Evolutionary conservation across 1,140 invertebrate species (phyloP).

Genomic region (Drosophila chauvacae): DNA sequence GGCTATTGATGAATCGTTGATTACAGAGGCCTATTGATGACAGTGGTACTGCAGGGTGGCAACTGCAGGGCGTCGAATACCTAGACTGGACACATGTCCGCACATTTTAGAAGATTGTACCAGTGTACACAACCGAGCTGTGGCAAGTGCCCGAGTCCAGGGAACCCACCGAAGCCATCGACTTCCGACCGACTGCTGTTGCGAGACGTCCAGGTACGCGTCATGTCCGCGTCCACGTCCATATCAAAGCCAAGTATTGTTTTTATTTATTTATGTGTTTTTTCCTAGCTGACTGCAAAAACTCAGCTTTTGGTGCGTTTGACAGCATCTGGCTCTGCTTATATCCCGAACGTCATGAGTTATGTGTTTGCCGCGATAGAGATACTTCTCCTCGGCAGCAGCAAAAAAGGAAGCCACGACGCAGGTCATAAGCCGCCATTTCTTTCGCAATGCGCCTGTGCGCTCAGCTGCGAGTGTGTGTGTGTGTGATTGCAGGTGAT

Average conservation of each 20-base stretch:
- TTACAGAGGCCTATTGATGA: too few relatives aligned
- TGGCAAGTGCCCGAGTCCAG: neutral
- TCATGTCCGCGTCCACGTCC: neutral
- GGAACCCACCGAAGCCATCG: constrained; percentile 1
- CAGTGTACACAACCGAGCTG: constrained; percentile 4
- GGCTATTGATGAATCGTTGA: too few relatives aligned
- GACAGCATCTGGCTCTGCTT: constrained; percentile 56
- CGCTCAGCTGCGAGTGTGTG: constrained; percentile 41
- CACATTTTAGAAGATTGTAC: constrained; percentile 23
- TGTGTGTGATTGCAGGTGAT: constrained; percentile 18
- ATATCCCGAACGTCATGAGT: constrained; percentile 72
- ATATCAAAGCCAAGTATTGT: constrained; percentile 48
- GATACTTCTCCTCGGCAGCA: constrained; percentile 24
- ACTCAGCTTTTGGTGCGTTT: constrained; percentile 53
- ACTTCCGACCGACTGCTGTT: neutral
- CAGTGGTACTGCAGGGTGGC: too few relatives aligned
- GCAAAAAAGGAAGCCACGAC: constrained; percentile 22
- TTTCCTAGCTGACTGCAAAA: constrained; percentile 58
- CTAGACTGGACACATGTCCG: constrained; percentile 47
- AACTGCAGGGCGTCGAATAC: constrained; percentile 12
- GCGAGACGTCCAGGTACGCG: constrained; percentile 1
- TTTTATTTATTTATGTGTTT: constrained; percentile 67
- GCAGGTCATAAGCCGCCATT: constrained; percentile 63
- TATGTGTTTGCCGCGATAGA: constrained; percentile 59
- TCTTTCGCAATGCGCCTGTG: constrained; percentile 77